A percentile compares a stretch with the other conserved stretches of the same genome.
Evolutionary conservation across 2,113 vertebrate genomes (phyloP).

Genomic region (Datnioides undecimradiatus): DNA sequence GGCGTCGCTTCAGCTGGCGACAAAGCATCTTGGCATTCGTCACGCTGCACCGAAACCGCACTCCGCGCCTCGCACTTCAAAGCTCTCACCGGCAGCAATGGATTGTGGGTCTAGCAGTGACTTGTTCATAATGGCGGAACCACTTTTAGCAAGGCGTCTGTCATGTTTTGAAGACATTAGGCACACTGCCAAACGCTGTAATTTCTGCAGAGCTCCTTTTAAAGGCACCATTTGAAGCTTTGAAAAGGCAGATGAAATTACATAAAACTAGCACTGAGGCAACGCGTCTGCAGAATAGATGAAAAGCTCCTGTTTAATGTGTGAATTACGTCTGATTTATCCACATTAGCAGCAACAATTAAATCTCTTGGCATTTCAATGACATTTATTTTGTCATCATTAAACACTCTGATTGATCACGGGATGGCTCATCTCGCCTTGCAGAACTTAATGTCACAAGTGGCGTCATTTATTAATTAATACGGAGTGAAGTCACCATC

Average conservation of each 20-base stretch:
- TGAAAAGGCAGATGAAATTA: constrained; percentile 42
- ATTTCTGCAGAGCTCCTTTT: constrained; percentile 44
- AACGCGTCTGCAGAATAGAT: constrained; percentile 38
- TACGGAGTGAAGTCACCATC: constrained; percentile 46
- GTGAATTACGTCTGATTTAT: constrained; percentile 62
- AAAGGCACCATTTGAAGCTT: constrained; percentile 35
- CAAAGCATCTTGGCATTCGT: constrained; percentile 24
- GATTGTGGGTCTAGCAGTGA: constrained; percentile 1
- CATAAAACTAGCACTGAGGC: constrained; percentile 24
- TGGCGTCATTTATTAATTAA: constrained; percentile 68
- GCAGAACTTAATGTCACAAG: constrained; percentile 54
- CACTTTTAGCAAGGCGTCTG: constrained; percentile 32
- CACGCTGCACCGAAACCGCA: constrained; percentile 13
- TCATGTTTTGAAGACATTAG: constrained; percentile 52
- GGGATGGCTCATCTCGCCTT: constrained; percentile 47
- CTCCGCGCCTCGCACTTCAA: constrained; percentile 29
- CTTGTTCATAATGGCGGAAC: constrained; percentile 21
- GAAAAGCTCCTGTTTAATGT: constrained; percentile 57
- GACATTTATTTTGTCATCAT: constrained; percentile 75
- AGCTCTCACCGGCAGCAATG: constrained; percentile 5
- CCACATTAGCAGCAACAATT: constrained; percentile 65
- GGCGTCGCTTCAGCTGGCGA: background rate
- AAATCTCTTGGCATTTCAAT: constrained; percentile 75
- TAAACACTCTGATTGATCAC: constrained; percentile 68
- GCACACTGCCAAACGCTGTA: constrained; percentile 51